Conservation (phyloP, 2,797 vertebrate genomes). For the Siniperca undulata region DNA sequence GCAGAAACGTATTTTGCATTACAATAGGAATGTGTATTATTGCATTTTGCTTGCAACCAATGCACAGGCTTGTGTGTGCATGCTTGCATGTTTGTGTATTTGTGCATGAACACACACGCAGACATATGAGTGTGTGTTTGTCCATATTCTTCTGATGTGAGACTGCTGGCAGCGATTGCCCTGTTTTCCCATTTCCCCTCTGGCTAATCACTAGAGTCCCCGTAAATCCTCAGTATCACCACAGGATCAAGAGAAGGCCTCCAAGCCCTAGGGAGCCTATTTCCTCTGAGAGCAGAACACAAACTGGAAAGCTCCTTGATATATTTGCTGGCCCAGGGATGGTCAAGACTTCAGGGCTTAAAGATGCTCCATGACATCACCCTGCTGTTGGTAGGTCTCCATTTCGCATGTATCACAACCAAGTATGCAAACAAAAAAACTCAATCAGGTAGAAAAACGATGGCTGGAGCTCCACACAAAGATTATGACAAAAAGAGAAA, state of each 20-base stretch:
- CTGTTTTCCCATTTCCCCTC: slow-evolving; percentile 84
- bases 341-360: slow-evolving; percentile 71
- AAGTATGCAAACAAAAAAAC: slow-evolving; percentile 35
- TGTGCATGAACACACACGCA: background rate
- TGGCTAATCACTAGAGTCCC: slow-evolving; percentile 85
- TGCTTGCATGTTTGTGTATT: slow-evolving; percentile 7
- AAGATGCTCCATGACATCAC: slow-evolving; percentile 68
- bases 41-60: slow-evolving; percentile 24
- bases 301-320: slow-evolving; percentile 78
- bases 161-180: slow-evolving; percentile 80
- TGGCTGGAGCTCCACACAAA: slow-evolving; percentile 10
- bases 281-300: slow-evolving; percentile 81
- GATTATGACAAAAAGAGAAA: slow-evolving; percentile 26
- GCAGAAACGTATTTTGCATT: slow-evolving; percentile 47
- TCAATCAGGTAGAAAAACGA: slow-evolving; percentile 44
- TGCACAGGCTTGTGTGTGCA: background rate
- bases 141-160: slow-evolving; percentile 77
- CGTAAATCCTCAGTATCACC: slow-evolving; percentile 84
- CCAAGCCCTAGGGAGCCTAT: slow-evolving; percentile 79
- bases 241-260: slow-evolving; percentile 81
- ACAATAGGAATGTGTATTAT: slow-evolving; percentile 31
- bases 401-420: slow-evolving; percentile 27
- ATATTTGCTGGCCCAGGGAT: slow-evolving; percentile 77
- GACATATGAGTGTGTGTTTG: slow-evolving; percentile 34
- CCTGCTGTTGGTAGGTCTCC: slow-evolving; percentile 46